Conservation (phyloP, 1,140 invertebrate genomes). For the Ectropis grisescens region DNA sequence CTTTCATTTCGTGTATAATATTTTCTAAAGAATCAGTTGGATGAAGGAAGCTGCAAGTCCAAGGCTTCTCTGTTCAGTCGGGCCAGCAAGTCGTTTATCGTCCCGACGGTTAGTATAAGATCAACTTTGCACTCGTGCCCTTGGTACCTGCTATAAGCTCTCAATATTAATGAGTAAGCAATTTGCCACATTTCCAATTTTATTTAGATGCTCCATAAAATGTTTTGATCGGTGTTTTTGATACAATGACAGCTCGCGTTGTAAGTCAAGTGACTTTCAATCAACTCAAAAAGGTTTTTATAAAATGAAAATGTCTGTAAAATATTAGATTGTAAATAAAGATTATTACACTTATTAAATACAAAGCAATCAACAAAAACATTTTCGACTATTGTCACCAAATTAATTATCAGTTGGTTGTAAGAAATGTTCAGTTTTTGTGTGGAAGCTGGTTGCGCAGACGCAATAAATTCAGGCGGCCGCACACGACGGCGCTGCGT, state of each 20-base stretch:
- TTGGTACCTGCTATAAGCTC: constrained; percentile 37
- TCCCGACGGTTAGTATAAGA: constrained; percentile 46
- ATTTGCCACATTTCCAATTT: constrained; percentile 58
- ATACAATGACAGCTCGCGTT: too few relatives aligned
- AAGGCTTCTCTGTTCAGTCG: constrained; percentile 24
- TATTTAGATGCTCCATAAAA: neutral
- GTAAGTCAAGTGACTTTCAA: too few relatives aligned
- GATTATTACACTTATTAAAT: too few relatives aligned
- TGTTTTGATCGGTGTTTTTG: too few relatives aligned
- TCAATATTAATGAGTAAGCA: constrained; percentile 52
- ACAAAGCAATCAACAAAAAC: too few relatives aligned
- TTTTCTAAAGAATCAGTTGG: too few relatives aligned
- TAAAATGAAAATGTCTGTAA: too few relatives aligned
- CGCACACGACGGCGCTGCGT: constrained; percentile 67
- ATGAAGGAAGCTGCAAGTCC: constrained; percentile 1
- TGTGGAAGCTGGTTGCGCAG: constrained; percentile 48
- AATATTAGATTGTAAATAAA: too few relatives aligned
- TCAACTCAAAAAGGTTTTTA: too few relatives aligned
- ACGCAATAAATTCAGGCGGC: constrained; percentile 65
- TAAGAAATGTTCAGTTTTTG: constrained; percentile 46
- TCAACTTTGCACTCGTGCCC: constrained; percentile 55
- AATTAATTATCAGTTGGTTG: neutral
- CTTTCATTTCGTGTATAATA: neutral
- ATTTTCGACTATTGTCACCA: too few relatives aligned
- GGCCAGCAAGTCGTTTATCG: constrained; percentile 36